Base-by-base conservation (phyloP, 2,113 vertebrate genomes). In the Probosciger aterrimus region DNA sequence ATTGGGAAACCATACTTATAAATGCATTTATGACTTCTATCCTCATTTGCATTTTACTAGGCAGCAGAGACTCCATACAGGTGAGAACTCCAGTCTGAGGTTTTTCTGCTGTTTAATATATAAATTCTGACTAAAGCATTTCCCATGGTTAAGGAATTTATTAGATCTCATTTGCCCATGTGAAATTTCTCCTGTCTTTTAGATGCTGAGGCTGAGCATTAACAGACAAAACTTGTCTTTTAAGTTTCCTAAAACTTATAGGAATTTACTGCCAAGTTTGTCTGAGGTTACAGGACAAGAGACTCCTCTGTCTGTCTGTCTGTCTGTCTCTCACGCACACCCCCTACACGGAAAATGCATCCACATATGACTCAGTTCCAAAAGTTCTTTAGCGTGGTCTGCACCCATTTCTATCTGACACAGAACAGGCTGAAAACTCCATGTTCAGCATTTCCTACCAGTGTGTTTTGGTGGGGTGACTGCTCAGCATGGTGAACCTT, bases 101-200 rank as follows among this genome's bases (percentile, higher is more conserved):
- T 64, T 93, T 86, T 82, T 77, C 60, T 93, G 41, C n/a, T 33
- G 25, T 41, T 92, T 68, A 89, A 68, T 28, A 10, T 5, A 4
- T 68, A 52, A 90, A 44, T 39, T 81, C 83, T 95, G 83, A 95
- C 93, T 95, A 71, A 95, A 86, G 24, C 28, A 52, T 84, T 95
- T 96, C 81, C 86, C 93, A 95, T 82, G 57, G 28, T 91, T 71
- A 79, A 69, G 35, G 69, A 93, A 76, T 69, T 93, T 41, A 73
- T 89, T 90, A 86, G 30, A 14, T 78, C 49, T 92, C 55, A 18
- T 77, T 86, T 83, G 74, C 57, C 31, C 39, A 8, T 60, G 68
- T 78, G 86, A 94, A 92, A 67, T 84, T 81, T 84, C 81, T 81
- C 64, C 43, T 30, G 30, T 75, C 46, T 89, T 68, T 39, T 63